phyloP scores from a whole-genome alignment of 2,113 vertebrate species.

The Rhabdornis inornatus region DNA sequence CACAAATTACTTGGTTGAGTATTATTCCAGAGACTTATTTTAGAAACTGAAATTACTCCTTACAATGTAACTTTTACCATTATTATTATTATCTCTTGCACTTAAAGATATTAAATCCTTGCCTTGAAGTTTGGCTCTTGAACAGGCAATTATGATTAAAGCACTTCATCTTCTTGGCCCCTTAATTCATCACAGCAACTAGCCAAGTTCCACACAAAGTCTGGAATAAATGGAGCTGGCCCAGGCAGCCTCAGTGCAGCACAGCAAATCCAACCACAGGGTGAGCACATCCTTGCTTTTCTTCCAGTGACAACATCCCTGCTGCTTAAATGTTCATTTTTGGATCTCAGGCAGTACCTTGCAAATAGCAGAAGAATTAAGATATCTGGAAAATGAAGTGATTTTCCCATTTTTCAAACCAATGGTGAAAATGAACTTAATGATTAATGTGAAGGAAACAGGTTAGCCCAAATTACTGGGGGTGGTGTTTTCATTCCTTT shows the following conservation, averaged over 20 bases:
- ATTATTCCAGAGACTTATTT: conserved; percentile 1
- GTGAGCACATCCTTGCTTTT: not conserved
- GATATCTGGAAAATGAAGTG: not conserved
- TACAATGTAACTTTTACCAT: not conserved
- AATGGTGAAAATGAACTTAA: not conserved
- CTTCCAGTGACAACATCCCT: not conserved
- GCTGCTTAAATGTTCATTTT: not conserved
- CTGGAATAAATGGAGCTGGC: not conserved
- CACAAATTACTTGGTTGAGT: conserved; percentile 39
- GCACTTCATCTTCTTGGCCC: not conserved
- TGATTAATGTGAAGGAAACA: not conserved
- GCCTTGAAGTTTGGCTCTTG: not conserved
- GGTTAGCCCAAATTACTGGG: accelerated
- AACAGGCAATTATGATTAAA: conserved; percentile 14
- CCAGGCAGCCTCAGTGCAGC: not conserved
- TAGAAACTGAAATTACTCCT: conserved; percentile 12
- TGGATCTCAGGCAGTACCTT: not conserved
- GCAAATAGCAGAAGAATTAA: not conserved
- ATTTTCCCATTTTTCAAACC: not conserved
- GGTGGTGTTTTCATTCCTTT: not conserved
- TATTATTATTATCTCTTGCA: conserved; percentile 8
- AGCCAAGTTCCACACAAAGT: not conserved
- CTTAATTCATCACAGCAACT: not conserved
- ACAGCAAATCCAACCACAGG: not conserved
- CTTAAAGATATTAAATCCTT: conserved; percentile 25